Percentiles rank a stretch among this genome's conserved stretches.
phyloP scores from a whole-genome alignment of 2,888 invertebrate species.

The Leptopilina drosophilae region DNA sequence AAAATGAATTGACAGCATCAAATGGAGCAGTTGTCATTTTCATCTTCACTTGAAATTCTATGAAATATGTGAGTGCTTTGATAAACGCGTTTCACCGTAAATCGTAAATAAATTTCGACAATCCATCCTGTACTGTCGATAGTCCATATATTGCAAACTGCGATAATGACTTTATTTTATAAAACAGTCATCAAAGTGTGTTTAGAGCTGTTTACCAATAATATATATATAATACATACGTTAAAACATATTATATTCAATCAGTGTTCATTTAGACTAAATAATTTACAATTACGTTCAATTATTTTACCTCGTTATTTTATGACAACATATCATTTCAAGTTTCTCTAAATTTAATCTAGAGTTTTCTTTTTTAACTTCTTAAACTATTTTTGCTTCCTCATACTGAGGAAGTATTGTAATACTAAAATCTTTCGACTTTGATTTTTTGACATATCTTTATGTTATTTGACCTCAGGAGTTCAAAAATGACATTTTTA shows the following conservation, averaged over 20 bases:
- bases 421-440: too few species aligned
- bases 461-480: too few species aligned
- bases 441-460: too few species aligned
- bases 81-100: conserved; percentile 23
- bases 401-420: too few species aligned
- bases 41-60: conserved; percentile 9
- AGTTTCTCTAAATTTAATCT: too few species aligned
- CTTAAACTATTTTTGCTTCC: too few species aligned
- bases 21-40: background rate
- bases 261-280: background rate
- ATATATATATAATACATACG: background rate
- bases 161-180: conserved; percentile 11
- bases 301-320: background rate
- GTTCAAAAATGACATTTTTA: too few species aligned
- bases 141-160: conserved; percentile 1
- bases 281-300: background rate
- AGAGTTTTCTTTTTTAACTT: too few species aligned
- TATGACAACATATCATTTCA: too few species aligned
- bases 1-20: conserved; percentile 1
- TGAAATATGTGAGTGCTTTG: conserved; percentile 12
- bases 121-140: conserved; percentile 20
- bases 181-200: background rate
- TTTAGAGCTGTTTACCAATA: conserved; percentile 5
- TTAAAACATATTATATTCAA: background rate
- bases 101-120: conserved; percentile 22